Conservation (phyloP, 2,113 vertebrate species). For the Fulica atra region DNA sequence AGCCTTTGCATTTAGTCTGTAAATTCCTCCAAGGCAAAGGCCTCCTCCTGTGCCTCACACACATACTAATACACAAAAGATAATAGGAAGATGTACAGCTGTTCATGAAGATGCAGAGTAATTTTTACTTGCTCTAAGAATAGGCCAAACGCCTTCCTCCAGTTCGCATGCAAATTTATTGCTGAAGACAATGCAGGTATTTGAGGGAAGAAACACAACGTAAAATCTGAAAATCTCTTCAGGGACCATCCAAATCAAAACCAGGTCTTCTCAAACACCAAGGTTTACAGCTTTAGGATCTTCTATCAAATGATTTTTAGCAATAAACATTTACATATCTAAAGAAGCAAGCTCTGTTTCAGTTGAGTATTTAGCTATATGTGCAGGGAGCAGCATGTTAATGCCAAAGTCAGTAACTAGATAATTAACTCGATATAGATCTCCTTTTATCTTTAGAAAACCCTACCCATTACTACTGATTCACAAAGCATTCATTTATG, state of each 20-base stretch:
- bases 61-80: background rate
- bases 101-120: background rate
- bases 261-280: background rate
- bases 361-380: background rate
- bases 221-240: background rate
- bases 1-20: background rate
- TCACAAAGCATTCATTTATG: background rate
- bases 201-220: background rate
- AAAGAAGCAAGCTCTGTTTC: background rate
- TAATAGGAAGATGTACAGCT: background rate
- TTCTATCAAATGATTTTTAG: background rate
- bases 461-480: background rate
- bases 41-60: background rate
- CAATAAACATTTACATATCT: background rate
- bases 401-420: background rate
- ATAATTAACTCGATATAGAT: background rate
- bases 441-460: background rate
- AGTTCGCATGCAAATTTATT: constrained; percentile 23
- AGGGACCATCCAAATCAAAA: background rate
- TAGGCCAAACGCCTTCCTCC: constrained; percentile 38
- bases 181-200: constrained; percentile 6
- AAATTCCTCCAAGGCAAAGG: background rate
- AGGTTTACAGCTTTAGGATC: background rate
- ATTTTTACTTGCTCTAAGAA: constrained; percentile 43
- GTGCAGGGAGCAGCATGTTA: background rate